phyloP scores from a whole-genome alignment of 2,797 vertebrate genomes.

The Diglossa cyanea region DNA sequence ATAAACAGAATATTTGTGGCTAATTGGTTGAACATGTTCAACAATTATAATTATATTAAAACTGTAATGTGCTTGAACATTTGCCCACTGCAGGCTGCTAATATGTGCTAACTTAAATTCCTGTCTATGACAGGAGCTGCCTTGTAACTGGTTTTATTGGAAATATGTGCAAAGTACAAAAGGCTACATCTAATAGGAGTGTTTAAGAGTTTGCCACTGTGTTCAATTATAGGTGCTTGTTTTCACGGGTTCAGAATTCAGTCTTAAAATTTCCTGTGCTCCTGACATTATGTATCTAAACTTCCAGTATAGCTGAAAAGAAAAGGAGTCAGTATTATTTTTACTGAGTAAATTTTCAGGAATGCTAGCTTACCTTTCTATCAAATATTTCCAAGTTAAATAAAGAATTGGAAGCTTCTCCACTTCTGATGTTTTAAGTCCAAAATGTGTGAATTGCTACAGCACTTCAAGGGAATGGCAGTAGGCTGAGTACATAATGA shows the following conservation, averaged over 20 bases:
- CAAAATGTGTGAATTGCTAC: neutral
- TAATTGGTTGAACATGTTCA: conserved; percentile 76
- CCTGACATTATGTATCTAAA: neutral
- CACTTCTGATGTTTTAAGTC: neutral
- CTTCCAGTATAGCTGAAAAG: neutral
- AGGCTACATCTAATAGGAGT: neutral
- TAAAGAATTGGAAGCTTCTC: conserved; percentile 12
- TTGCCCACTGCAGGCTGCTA: conserved; percentile 62
- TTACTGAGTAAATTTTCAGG: conserved; percentile 11
- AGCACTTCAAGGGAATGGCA: neutral
- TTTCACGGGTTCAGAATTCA: neutral
- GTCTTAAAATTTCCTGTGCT: neutral
- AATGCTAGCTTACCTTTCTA: neutral
- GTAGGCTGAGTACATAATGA: neutral
- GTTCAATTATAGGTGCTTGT: neutral
- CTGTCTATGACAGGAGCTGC: neutral
- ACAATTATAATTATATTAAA: conserved; percentile 76
- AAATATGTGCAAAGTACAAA: neutral
- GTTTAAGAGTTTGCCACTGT: neutral
- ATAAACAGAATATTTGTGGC: conserved; percentile 76
- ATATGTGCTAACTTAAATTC: conserved; percentile 30
- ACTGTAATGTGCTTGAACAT: conserved; percentile 66
- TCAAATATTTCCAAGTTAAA: neutral
- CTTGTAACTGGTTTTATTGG: neutral
- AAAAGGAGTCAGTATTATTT: neutral